Percentiles rank a stretch among this genome's conserved stretches.
Evolutionary conservation across 1,140 invertebrate species (phyloP).

Genomic region (Bombyx mori): ASM3026992v2 NC_085131.1:9720001-9720500

Average conservation of each 20-base stretch:
- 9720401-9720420: too few species aligned
- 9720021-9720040: conserved; percentile 1
- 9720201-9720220: background rate
- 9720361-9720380: too few species aligned
- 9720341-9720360: too few species aligned
- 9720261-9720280: conserved; percentile 1
- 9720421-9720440: too few species aligned
- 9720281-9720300: too few species aligned
- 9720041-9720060: conserved; percentile 3
- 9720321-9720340: too few species aligned
- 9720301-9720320: too few species aligned
- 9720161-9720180: background rate
- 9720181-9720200: conserved; percentile 1
- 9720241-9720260: background rate
- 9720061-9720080: conserved; percentile 3
- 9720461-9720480: too few species aligned
- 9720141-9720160: conserved; percentile 4
- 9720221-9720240: conserved; percentile 1
- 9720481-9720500: too few species aligned
- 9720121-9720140: conserved; percentile 5
- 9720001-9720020: background rate
- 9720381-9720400: too few species aligned
- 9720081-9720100: conserved; percentile 7
- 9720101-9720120: conserved; percentile 6
- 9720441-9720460: too few species aligned